These are phyloP conservation scores for Agrilus planipennis DNA, from an alignment of 1,140 invertebrate genomes.

Conservation along the genomic window DNA sequence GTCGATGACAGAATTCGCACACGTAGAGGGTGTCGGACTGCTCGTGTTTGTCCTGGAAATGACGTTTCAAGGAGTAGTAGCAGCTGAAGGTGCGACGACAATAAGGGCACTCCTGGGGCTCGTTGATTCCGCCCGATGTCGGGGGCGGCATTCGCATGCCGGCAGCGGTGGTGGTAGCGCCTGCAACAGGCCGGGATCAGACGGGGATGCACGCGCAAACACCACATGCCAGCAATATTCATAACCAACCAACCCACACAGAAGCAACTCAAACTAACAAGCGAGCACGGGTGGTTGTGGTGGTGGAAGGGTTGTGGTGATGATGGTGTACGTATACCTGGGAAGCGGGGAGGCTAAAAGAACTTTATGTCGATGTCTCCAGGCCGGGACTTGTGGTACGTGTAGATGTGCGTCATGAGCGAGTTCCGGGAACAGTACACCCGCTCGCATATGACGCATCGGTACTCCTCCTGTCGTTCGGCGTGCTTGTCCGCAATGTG, in stretches of 20 bases:
- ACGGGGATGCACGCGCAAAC: constrained; percentile 11
- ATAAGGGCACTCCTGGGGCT: constrained; percentile 81
- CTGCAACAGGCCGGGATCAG: constrained; percentile 26
- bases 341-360: constrained; percentile 48
- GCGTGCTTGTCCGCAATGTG: constrained; percentile 88
- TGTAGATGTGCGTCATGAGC: constrained; percentile 90
- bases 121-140: constrained; percentile 72
- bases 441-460: constrained; percentile 82
- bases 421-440: constrained; percentile 87
- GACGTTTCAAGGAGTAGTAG: constrained; percentile 80
- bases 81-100: constrained; percentile 80
- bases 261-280: constrained; percentile 19
- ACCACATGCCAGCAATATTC: constrained; percentile 18
- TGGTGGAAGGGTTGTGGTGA: constrained; percentile 31
- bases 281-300: constrained; percentile 10
- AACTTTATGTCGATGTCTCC: constrained; percentile 78
- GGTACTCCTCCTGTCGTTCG: constrained; percentile 78
- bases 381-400: constrained; percentile 85
- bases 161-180: constrained; percentile 18
- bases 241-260: constrained; percentile 18
- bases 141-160: constrained; percentile 63
- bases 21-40: constrained; percentile 76
- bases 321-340: constrained; percentile 37
- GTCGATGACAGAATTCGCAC: constrained; percentile 78
- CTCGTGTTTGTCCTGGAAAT: constrained; percentile 85